Conservation (phyloP, 2,113 vertebrate genomes). For the Vidua chalybeata region DNA sequence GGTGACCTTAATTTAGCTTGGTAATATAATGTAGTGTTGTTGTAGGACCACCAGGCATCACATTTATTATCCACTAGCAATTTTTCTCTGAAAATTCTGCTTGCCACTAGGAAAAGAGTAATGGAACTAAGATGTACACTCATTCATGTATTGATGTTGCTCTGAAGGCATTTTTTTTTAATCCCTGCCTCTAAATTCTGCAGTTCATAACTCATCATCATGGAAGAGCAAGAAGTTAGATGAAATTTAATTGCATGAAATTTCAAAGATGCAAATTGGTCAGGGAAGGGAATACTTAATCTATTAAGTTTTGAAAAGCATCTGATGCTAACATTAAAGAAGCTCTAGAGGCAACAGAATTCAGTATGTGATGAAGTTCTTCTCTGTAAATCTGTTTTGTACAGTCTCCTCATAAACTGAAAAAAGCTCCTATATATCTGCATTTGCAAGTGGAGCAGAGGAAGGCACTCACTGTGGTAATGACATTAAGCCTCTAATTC, state of each 20-base stretch:
- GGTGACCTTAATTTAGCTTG: constrained; percentile 37
- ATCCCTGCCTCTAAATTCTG: constrained; percentile 1
- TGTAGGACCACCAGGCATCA: constrained; percentile 7
- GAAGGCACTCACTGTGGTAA: background rate
- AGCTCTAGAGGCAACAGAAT: constrained; percentile 31
- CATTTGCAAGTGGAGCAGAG: background rate
- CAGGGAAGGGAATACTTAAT: constrained; percentile 41
- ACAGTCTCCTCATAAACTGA: background rate
- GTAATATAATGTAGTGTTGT: constrained; percentile 13
- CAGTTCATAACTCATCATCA: constrained; percentile 46
- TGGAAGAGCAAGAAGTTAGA: constrained; percentile 34
- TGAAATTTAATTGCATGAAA: constrained; percentile 55
- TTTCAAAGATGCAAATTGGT: constrained; percentile 56
- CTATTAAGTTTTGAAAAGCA: constrained; percentile 60
- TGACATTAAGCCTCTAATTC: constrained; percentile 1
- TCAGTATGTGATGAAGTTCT: constrained; percentile 42
- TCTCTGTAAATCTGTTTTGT: constrained; percentile 30
- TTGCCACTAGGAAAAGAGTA: constrained; percentile 32
- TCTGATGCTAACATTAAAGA: constrained; percentile 39
- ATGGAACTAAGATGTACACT: background rate
- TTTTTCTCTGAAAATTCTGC: constrained; percentile 30
- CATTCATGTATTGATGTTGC: background rate
- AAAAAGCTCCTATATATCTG: background rate
- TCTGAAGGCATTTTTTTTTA: background rate
- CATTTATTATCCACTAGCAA: constrained; percentile 39